Evolutionary conservation across 2,888 invertebrate species (phyloP), one percentile per base, ranked within the genome.

Genomic region (Ichneumoninae sp.): DNA sequence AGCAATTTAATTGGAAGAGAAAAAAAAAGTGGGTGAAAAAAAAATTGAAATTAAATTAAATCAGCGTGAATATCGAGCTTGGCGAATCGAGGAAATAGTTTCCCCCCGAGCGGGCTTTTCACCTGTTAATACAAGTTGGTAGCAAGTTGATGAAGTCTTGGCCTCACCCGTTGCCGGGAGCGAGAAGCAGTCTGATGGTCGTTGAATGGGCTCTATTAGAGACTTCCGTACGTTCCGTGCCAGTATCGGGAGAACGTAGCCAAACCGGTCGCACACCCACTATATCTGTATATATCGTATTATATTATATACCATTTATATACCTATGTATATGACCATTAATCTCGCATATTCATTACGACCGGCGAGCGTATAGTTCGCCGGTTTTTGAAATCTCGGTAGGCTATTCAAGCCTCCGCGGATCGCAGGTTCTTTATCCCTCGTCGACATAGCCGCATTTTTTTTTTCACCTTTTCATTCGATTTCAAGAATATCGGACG

Each of bases 301-400:
- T 47, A 47, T 47, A 47, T 47, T 4, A 47, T 47, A 47, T 16
- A 16, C 13, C 4, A 13, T 47, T 16, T 47, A 47, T 47, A 47
- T 47, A 47, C 16, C 44, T 47, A 47, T 16, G 16, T 47, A 47
- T 47, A 47, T 16, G 16, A 57, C 80, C 47, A 83, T 83, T 81
- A 83, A 83, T 83, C 81, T 81, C 76, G 73, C 71, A 77, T 83
- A 83, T 83, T 83, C 83, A 83, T 83, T 75, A 81, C 40, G 75
- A 76, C 40, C 40, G 65, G 50, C 76, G 66, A 83, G 47, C 50
- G 76, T 50, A 81, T 74, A 74, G 74, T 36, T 40, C 50, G n/a
- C 63, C 7, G 13, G 30, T 26, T 54, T 65, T 76, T 52, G 75
- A 52, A 69, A 60, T 50, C 68, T n/a, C 33, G 19, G 54, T 30